Conservation (phyloP, 1,140 invertebrate species). For the Bombus turneri region DNA sequence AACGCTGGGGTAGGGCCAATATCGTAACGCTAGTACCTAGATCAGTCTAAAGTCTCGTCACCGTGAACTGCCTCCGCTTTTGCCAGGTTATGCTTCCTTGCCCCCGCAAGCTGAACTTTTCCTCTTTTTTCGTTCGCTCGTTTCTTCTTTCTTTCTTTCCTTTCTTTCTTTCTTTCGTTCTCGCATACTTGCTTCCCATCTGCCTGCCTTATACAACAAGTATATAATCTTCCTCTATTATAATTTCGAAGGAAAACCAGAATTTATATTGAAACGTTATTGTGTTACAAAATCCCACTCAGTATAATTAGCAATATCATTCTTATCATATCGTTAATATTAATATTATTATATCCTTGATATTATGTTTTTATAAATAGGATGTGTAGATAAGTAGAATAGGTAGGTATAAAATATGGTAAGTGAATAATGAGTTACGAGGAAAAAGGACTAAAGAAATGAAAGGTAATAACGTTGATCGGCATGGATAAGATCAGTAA, state of each 20-base stretch:
- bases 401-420: conserved; percentile 72
- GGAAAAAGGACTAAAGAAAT: conserved; percentile 58
- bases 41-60: conserved; percentile 84
- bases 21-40: conserved; percentile 82
- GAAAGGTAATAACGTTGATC: conserved; percentile 58
- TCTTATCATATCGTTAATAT: conserved; percentile 83
- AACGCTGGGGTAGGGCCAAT: conserved; percentile 70
- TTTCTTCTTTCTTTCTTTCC: conserved; percentile 27
- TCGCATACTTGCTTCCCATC: background rate
- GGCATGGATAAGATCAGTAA: conserved; percentile 16
- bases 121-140: conserved; percentile 47
- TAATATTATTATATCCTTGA: conserved; percentile 82
- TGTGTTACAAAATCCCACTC: conserved; percentile 83
- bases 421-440: conserved; percentile 62
- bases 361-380: conserved; percentile 84
- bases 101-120: conserved; percentile 79
- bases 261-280: conserved; percentile 81
- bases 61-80: conserved; percentile 81
- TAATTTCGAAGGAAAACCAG: conserved; percentile 75
- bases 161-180: conserved; percentile 42
- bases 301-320: conserved; percentile 83
- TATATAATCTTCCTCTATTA: conserved; percentile 56
- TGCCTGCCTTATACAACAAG: conserved; percentile 19
- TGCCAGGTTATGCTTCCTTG: conserved; percentile 78
- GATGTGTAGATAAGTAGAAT: conserved; percentile 75